A percentile compares a stretch with the other conserved stretches of the same genome.
Evolutionary conservation across 2,113 vertebrate species (phyloP).

Genomic region (Semnornis frantzii): DNA sequence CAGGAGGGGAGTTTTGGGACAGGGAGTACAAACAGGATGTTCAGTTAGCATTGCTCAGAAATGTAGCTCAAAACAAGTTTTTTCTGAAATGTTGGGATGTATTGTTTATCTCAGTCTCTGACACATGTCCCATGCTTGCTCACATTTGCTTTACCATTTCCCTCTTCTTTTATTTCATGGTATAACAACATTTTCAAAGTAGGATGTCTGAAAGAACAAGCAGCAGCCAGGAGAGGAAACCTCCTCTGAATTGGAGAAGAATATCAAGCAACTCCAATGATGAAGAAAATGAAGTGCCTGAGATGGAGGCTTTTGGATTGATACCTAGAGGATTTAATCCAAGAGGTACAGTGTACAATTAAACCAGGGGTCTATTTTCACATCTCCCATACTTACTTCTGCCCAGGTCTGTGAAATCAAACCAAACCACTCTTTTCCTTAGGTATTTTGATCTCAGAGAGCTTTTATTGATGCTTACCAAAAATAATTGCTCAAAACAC

Average conservation of each 20-base stretch:
- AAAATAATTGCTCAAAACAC: background rate
- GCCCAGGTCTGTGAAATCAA: background rate
- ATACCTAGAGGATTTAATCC: slow-evolving; percentile 77
- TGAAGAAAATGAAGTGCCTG: slow-evolving; percentile 77
- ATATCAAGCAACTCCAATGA: slow-evolving; percentile 81
- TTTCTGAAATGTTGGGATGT: no score
- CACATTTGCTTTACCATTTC: background rate
- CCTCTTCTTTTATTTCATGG: background rate
- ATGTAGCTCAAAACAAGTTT: no score
- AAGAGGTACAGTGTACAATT: slow-evolving; percentile 76
- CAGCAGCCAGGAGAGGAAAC: slow-evolving; percentile 44
- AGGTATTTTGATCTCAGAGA: background rate
- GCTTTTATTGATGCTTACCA: background rate
- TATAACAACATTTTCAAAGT: background rate
- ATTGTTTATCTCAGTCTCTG: no score
- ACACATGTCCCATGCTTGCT: background rate
- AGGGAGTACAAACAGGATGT: no score
- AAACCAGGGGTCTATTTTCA: background rate
- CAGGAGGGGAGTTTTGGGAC: no score
- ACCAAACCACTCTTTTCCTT: background rate
- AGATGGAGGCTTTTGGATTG: slow-evolving; percentile 81
- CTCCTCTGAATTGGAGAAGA: slow-evolving; percentile 79
- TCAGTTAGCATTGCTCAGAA: no score
- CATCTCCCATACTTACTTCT: background rate
- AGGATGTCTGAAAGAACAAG: slow-evolving; percentile 67